phyloP scores from a whole-genome alignment of 2,888 invertebrate species.

The Cephus sareptanus region DNA sequence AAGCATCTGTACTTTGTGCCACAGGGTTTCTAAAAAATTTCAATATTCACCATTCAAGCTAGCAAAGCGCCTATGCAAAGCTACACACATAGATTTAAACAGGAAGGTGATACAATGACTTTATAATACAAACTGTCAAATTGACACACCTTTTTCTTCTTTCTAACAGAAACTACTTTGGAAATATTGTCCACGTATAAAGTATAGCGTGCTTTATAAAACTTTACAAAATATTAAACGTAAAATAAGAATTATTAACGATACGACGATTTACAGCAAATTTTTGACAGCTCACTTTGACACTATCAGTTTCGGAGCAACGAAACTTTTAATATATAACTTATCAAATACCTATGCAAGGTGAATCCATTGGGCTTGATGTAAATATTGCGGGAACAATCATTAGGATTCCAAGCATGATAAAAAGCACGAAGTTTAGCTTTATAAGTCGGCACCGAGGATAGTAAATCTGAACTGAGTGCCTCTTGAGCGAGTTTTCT shows the following conservation, averaged over 20 bases:
- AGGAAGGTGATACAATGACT: neutral
- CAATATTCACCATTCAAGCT: neutral
- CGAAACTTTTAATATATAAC: neutral
- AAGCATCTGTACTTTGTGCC: conserved; percentile 97
- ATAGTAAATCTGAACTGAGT: conserved; percentile 90
- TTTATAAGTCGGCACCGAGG: conserved; percentile 90
- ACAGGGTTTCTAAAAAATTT: conserved; percentile 84
- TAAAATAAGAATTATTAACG: conserved; percentile 1
- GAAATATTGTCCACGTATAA: neutral
- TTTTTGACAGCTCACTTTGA: neutral
- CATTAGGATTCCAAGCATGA: conserved; percentile 97
- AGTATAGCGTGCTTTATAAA: neutral
- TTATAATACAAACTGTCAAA: neutral
- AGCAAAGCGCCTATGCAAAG: neutral
- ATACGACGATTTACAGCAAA: neutral
- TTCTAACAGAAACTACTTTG: neutral
- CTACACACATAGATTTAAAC: neutral
- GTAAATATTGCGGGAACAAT: conserved; percentile 96
- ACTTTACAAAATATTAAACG: neutral
- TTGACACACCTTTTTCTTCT: neutral
- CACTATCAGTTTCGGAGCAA: neutral
- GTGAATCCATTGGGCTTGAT: conserved; percentile 98
- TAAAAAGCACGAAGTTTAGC: conserved; percentile 92
- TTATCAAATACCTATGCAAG: conserved; percentile 77
- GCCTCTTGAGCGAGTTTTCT: conserved; percentile 88